Evolutionary conservation across 2,113 vertebrate genomes (phyloP).

Genomic region (Percina caprodes): DNA sequence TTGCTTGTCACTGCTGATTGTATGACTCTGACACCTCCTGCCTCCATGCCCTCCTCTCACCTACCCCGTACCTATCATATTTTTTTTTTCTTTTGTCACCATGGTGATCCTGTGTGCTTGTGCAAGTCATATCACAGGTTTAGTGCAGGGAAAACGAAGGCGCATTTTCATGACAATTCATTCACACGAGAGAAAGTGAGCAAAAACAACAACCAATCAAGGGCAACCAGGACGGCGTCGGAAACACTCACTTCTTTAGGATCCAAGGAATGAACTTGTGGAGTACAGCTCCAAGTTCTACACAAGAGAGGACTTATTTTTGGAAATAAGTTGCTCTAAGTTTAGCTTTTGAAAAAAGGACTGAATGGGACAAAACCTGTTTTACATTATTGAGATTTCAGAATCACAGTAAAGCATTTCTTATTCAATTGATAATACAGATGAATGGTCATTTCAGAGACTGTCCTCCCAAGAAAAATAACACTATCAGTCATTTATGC

Average conservation of each 20-base stretch:
- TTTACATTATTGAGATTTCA: slow-evolving; percentile 6
- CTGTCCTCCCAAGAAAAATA: background rate
- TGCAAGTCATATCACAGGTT: slow-evolving; percentile 50
- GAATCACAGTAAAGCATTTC: background rate
- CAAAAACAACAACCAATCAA: slow-evolving; percentile 30
- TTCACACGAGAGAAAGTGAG: slow-evolving; percentile 28
- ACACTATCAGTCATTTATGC: background rate
- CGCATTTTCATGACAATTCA: slow-evolving; percentile 46
- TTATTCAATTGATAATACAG: background rate
- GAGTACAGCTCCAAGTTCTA: slow-evolving; percentile 6
- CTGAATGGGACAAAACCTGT: slow-evolving; percentile 30
- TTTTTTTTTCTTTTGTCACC: slow-evolving; percentile 41
- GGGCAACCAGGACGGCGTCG: slow-evolving; percentile 1
- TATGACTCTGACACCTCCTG: slow-evolving; percentile 52
- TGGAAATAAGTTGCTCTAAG: slow-evolving; percentile 18
- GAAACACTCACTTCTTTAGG: slow-evolving; percentile 4
- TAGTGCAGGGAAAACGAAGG: slow-evolving; percentile 33
- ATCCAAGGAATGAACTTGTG: slow-evolving; percentile 21
- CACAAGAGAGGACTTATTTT: slow-evolving; percentile 38
- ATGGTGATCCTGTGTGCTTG: slow-evolving; percentile 55
- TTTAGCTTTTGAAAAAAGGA: slow-evolving; percentile 16
- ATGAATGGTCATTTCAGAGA: slow-evolving; percentile 2
- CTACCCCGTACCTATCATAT: slow-evolving; percentile 51
- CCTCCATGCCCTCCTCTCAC: slow-evolving; percentile 21
- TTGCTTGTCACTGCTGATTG: slow-evolving; percentile 75